phyloP scores from a whole-genome alignment of 2,888 invertebrate species.

The Mythimna lalbum region DNA sequence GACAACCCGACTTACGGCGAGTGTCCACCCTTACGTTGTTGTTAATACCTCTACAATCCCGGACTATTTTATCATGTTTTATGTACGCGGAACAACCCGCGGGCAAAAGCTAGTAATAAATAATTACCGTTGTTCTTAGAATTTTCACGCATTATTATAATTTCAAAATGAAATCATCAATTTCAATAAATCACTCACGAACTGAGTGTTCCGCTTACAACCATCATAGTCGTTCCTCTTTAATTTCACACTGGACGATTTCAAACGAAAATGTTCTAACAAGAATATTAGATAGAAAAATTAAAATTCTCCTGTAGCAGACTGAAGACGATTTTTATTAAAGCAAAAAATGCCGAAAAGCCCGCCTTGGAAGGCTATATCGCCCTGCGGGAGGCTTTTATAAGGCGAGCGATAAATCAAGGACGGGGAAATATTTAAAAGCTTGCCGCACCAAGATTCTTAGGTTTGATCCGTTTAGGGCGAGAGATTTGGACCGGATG shows the following conservation, averaged over 20 bases:
- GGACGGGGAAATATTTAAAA: conserved; percentile 85
- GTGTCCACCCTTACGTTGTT: too few species aligned
- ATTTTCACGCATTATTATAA: background rate
- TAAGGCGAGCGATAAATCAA: conserved; percentile 88
- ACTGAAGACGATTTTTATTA: conserved; percentile 83
- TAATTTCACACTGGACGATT: conserved; percentile 81
- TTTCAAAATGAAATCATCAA: conserved; percentile 8
- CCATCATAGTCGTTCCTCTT: conserved; percentile 48
- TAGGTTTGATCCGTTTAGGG: conserved; percentile 66
- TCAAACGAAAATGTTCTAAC: conserved; percentile 70
- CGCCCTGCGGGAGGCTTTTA: conserved; percentile 88
- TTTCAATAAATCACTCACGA: conserved; percentile 39
- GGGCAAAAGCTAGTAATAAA: too few species aligned
- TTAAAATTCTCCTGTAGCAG: conserved; percentile 80
- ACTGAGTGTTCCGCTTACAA: conserved; percentile 55
- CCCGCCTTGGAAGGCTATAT: conserved; percentile 67
- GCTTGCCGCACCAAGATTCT: conserved; percentile 76
- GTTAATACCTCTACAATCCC: too few species aligned
- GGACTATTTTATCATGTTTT: too few species aligned
- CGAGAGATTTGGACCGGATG: conserved; percentile 30
- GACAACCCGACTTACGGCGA: too few species aligned
- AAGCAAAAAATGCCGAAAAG: conserved; percentile 84
- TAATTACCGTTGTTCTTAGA: background rate
- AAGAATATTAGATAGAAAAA: conserved; percentile 82
- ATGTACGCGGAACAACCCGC: too few species aligned